Percentiles rank a stretch among this genome's conserved stretches.
These are phyloP conservation scores for Pluvialis apricaria DNA, from an alignment of 2,113 vertebrate species.

Conservation along the genomic window DNA sequence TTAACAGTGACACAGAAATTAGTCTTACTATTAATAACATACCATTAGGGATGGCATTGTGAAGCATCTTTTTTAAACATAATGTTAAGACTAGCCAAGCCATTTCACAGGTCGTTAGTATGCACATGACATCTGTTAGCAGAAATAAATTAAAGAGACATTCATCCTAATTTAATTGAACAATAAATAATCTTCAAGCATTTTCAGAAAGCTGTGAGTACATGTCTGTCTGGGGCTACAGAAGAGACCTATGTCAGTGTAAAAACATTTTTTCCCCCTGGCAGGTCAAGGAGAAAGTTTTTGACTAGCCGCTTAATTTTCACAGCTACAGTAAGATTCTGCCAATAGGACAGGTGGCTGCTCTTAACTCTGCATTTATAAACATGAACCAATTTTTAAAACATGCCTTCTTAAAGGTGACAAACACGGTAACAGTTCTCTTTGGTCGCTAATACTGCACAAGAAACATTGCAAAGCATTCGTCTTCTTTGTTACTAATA, in stretches of 20 bases:
- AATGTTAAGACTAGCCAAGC: not conserved
- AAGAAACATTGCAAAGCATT: not conserved
- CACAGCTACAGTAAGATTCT: not conserved
- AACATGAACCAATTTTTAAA: not conserved
- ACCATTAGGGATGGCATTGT: not conserved
- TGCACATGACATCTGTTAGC: not conserved
- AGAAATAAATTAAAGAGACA: not conserved
- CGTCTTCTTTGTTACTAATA: accelerated
- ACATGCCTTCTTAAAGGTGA: not conserved
- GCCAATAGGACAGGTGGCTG: not conserved
- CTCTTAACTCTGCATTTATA: not conserved
- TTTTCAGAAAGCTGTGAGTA: not conserved
- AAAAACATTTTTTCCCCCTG: not conserved
- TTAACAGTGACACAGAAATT: not conserved
- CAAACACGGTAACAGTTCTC: not conserved
- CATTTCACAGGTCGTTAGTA: not conserved
- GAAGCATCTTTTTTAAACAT: not conserved
- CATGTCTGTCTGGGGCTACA: not conserved
- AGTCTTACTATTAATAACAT: not conserved
- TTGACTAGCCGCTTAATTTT: not conserved
- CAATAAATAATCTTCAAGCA: not conserved
- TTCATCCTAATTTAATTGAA: conserved; percentile 6
- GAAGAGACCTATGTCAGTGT: not conserved
- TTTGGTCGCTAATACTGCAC: not conserved
- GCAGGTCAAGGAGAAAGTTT: not conserved